Evolutionary conservation across 1,140 invertebrate species (phyloP), one percentile per base, ranked within the genome.

Genomic region (Zaprionus vittiger): DNA sequence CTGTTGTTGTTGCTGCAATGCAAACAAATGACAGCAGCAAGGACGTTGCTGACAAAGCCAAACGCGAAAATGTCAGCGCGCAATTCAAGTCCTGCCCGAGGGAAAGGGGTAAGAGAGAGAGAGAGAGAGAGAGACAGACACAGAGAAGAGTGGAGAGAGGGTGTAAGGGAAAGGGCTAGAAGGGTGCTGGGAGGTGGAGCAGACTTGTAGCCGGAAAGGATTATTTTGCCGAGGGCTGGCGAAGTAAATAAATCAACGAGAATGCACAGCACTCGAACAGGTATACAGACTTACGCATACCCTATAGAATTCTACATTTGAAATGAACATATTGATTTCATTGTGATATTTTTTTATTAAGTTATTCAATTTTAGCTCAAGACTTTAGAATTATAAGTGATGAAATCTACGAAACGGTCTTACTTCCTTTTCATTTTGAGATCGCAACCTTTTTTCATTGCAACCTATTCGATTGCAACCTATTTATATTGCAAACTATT

Each of bases 11-110:
- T 65, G 68, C 38, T 64, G 55, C 74, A 90, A 84, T 89, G 81
- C 85, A 89, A 90, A 89, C 85, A 75, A 89, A 90, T 81, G 84
- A 90, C 84, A 89, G 81, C 85, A 87, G 85, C 84, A 89, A 89
- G 84, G 84, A 89, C 85, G 82, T 85, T 81, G 85, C 85, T 84
- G 81, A 90, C 81, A 87, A 89, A 89, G 81, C 83, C 83, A 89
- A 87, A 87, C 81, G 84, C 81, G 84, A 87, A 81, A 84, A 84
- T 89, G 84, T 90, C 84, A 90, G 85, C 85, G 70, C 72, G 69
- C 77, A 83, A 77, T 76, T 76, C 44, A 65, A 64, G 55, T 44
- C 38, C 24, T 55, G 20, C 5, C n/a, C 41, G 6, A 28, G 56
- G 64, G 20, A 24, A 22, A 60, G 15, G 41, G 22, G 24, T 12